A percentile compares a stretch with the other conserved stretches of the same genome.
These are phyloP conservation scores for Geotrupes spiniger DNA, from an alignment of 2,888 invertebrate genomes.

Conservation along the genomic window DNA sequence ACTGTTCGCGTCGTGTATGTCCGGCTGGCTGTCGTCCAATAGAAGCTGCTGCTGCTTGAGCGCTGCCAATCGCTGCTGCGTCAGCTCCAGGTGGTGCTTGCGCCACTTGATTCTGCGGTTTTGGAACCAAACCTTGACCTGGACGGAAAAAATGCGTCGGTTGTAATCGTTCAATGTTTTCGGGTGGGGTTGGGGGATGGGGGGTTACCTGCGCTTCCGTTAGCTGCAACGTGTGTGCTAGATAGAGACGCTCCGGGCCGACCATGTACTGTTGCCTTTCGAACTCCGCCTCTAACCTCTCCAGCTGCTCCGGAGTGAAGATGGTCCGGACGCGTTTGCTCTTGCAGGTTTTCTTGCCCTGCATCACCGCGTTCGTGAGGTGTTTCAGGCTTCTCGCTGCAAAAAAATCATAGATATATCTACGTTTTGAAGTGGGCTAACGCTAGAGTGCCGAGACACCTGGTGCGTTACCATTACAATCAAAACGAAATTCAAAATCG, in stretches of 20 bases:
- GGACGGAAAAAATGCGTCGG: slow-evolving; percentile 39
- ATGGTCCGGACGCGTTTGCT: slow-evolving; percentile 93
- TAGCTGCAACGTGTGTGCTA: slow-evolving; percentile 82
- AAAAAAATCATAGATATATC: no score
- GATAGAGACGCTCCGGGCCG: slow-evolving; percentile 87
- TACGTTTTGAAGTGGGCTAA: no score
- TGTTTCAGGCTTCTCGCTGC: slow-evolving; percentile 43
- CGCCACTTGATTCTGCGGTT: slow-evolving; percentile 94
- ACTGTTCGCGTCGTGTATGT: slow-evolving; percentile 53
- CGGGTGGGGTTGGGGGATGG: no score
- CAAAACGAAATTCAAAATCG: no score
- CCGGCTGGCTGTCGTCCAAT: slow-evolving; percentile 51
- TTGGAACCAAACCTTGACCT: slow-evolving; percentile 92
- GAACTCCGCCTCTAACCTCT: slow-evolving; percentile 90
- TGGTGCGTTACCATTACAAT: no score
- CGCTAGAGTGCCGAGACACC: no score
- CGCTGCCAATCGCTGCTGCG: slow-evolving; percentile 78
- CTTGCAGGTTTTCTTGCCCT: slow-evolving; percentile 55
- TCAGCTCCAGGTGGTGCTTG: slow-evolving; percentile 89
- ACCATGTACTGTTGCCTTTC: slow-evolving; percentile 98
- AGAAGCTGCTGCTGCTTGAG: slow-evolving; percentile 53
- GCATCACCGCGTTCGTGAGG: slow-evolving; percentile 34
- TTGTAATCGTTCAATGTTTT: no score
- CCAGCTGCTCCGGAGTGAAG: slow-evolving; percentile 94
- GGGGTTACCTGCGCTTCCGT: slow-evolving; percentile 86